Conservation (phyloP, 2,113 vertebrate genomes). For the Lathamus discolor region DNA sequence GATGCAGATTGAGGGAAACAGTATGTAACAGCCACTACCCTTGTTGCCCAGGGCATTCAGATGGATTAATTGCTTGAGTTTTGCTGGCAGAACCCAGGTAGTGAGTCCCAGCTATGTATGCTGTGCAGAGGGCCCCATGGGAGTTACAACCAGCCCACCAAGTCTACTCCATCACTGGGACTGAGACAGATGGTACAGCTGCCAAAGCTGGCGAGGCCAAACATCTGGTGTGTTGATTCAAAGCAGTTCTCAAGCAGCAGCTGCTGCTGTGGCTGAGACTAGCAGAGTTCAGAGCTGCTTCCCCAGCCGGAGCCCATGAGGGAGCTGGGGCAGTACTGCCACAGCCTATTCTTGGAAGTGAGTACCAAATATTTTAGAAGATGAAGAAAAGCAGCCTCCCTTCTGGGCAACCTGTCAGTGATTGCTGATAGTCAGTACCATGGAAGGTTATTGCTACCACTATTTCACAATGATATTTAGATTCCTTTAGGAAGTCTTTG, state of each 20-base stretch:
- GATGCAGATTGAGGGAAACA: neutral
- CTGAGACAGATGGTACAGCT: slow-evolving; percentile 31
- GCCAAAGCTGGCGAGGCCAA: neutral
- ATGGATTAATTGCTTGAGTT: neutral
- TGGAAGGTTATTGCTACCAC: neutral
- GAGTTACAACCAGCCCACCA: neutral
- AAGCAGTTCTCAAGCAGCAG: neutral
- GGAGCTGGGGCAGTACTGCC: neutral
- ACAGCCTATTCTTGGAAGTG: neutral
- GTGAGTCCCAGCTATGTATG: rapidly evolving
- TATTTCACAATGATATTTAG: slow-evolving; percentile 1
- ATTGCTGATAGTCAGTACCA: neutral
- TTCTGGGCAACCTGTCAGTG: neutral
- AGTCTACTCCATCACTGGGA: neutral
- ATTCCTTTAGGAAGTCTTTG: neutral
- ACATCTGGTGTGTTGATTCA: slow-evolving; percentile 33
- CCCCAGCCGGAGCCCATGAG: neutral
- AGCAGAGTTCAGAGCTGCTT: neutral
- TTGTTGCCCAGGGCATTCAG: neutral
- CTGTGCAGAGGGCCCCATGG: neutral
- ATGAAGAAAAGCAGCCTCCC: neutral
- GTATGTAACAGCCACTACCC: neutral
- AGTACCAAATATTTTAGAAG: neutral
- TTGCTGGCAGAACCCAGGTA: neutral
- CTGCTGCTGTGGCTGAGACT: neutral